phyloP scores from a whole-genome alignment of 2,797 vertebrate genomes.

The Petrocephalus schoutedeni region DNA sequence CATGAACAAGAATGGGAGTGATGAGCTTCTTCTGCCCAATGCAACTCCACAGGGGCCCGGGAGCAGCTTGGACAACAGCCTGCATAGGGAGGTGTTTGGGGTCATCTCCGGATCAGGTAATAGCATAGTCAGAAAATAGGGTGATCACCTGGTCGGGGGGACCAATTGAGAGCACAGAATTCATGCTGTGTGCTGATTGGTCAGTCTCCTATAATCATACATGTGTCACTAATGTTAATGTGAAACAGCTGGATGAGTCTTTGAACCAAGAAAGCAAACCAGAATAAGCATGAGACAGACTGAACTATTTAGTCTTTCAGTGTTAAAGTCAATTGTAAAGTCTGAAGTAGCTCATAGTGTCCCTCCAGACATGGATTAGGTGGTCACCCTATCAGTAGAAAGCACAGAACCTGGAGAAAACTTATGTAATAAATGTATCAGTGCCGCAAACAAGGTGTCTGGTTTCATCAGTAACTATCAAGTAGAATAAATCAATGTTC shows the following conservation, averaged over 20 bases:
- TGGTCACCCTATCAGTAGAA: not conserved
- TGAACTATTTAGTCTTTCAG: too few relatives aligned
- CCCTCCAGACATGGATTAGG: too few relatives aligned
- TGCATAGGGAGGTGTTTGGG: conserved; percentile 91
- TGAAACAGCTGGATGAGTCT: too few relatives aligned
- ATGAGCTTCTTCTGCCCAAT: conserved; percentile 66
- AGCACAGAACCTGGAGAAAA: not conserved
- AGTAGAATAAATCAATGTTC: not conserved
- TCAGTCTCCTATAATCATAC: too few relatives aligned
- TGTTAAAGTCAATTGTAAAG: too few relatives aligned
- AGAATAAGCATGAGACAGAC: too few relatives aligned
- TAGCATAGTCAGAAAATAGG: not conserved
- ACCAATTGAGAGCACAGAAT: too few relatives aligned
- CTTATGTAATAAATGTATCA: not conserved
- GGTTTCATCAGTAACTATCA: not conserved
- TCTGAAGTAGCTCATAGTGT: too few relatives aligned
- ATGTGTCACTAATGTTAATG: too few relatives aligned
- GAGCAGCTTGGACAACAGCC: conserved; percentile 74
- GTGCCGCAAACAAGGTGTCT: not conserved
- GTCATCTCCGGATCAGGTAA: conserved; percentile 90
- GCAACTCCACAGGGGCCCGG: conserved; percentile 79
- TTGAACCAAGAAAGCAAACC: too few relatives aligned
- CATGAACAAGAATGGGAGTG: conserved; percentile 67
- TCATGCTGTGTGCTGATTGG: too few relatives aligned
- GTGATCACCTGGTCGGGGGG: too few relatives aligned